phyloP scores from a whole-genome alignment of 2,113 vertebrate species.

The Microtus oregoni region DNA sequence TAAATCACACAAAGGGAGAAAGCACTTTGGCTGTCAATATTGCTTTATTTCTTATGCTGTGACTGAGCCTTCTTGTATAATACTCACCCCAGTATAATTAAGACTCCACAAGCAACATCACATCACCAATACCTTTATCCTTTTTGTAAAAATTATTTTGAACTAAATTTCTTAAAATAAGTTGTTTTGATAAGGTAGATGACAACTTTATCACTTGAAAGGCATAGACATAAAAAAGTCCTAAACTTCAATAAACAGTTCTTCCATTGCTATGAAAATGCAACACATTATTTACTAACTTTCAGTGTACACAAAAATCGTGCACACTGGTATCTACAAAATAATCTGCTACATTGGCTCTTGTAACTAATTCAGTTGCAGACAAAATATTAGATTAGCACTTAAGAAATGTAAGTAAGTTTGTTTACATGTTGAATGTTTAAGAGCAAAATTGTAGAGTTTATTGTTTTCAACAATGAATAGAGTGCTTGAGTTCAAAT shows the following conservation, averaged over 20 bases:
- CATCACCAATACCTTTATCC: slow-evolving; percentile 56
- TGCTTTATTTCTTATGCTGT: slow-evolving; percentile 58
- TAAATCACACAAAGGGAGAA: slow-evolving; percentile 53
- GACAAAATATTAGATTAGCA: neutral
- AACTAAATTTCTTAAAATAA: slow-evolving; percentile 67
- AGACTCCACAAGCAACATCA: slow-evolving; percentile 43
- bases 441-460: neutral
- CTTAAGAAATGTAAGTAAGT: neutral
- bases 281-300: slow-evolving; percentile 21
- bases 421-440: neutral
- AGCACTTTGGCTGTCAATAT: slow-evolving; percentile 57
- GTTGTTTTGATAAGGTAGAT: slow-evolving; percentile 65
- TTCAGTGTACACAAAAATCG: slow-evolving; percentile 31
- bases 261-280: slow-evolving; percentile 20
- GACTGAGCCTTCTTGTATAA: slow-evolving; percentile 48
- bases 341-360: slow-evolving; percentile 20
- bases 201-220: slow-evolving; percentile 64
- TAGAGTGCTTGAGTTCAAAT: neutral
- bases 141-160: slow-evolving; percentile 57
- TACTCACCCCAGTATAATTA: slow-evolving; percentile 68
- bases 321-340: slow-evolving; percentile 46
- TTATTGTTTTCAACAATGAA: slow-evolving; percentile 26
- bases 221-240: slow-evolving; percentile 69
- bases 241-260: slow-evolving; percentile 39
- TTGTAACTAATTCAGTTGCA: slow-evolving; percentile 50